phyloP scores from a whole-genome alignment of 2,888 invertebrate species.

The Idaea dimidiata region DNA sequence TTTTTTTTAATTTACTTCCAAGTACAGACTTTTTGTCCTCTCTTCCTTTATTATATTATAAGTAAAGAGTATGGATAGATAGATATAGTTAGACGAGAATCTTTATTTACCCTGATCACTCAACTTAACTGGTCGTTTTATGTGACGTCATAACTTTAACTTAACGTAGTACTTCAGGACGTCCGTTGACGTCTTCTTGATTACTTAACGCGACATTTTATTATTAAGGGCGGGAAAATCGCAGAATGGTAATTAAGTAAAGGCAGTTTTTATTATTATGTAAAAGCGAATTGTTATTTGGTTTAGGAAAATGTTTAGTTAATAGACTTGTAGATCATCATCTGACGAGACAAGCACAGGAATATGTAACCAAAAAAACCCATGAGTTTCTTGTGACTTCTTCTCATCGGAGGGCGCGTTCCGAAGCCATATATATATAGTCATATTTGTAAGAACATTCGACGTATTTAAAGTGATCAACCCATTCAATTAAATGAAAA shows the following conservation, averaged over 20 bases:
- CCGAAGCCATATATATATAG: no score
- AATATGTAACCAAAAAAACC: neutral
- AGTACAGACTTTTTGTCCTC: no score
- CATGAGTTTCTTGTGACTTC: no score
- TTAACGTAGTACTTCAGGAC: conserved; percentile 21
- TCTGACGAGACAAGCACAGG: neutral
- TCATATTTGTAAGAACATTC: no score
- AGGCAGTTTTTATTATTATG: neutral
- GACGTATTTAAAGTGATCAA: no score
- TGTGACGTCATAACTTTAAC: conserved; percentile 27
- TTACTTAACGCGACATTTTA: conserved; percentile 24
- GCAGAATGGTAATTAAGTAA: conserved; percentile 18
- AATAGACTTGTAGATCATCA: neutral
- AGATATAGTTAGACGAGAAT: no score
- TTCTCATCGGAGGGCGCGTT: no score
- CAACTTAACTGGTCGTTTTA: conserved; percentile 28
- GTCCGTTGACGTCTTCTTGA: conserved; percentile 26
- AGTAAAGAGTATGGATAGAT: no score
- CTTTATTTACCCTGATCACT: conserved; percentile 25
- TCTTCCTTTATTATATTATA: no score
- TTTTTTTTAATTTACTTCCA: no score
- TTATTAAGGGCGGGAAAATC: conserved; percentile 20
- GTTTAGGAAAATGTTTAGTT: neutral
- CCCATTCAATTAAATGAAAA: no score
- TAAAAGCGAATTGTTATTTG: neutral